A percentile compares a stretch with the other conserved stretches of the same genome.
phyloP scores from a whole-genome alignment of 2,888 invertebrate species.

The Synergus gifuensis region DNA sequence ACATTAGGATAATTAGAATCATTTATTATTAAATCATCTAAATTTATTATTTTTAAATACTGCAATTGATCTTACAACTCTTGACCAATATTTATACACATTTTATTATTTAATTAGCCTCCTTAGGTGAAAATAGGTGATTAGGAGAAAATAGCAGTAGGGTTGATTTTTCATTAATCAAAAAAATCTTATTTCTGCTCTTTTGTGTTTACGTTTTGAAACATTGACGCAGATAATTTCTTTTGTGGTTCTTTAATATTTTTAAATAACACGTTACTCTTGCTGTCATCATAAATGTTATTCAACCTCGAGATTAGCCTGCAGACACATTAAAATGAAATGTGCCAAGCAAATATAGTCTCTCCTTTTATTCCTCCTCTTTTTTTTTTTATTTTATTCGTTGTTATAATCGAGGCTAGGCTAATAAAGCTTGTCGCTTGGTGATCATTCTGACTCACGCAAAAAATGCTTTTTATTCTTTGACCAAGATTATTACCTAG shows the following conservation, averaged over 20 bases:
- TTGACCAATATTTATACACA: no score
- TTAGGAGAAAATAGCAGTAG: no score
- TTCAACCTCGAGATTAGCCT: background rate
- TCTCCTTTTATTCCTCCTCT: background rate
- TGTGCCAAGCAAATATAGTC: constrained; percentile 19
- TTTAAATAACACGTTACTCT: background rate
- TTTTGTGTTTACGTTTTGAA: no score
- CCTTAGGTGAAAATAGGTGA: no score
- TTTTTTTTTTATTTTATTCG: background rate
- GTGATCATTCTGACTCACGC: constrained; percentile 2
- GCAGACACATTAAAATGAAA: constrained; percentile 4
- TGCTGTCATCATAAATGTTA: background rate
- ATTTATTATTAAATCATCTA: no score
- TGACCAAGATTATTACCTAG: background rate
- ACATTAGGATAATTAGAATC: no score
- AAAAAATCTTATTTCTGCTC: no score
- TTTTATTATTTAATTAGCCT: no score
- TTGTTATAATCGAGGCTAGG: background rate
- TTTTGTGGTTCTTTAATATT: background rate
- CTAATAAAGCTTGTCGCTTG: background rate
- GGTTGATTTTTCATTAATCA: no score
- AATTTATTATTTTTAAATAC: no score
- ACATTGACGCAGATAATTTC: no score
- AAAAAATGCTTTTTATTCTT: background rate
- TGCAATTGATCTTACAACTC: no score